Conservation (phyloP, 2,888 invertebrate genomes). For the Lasioglossum calceatum region DNA sequence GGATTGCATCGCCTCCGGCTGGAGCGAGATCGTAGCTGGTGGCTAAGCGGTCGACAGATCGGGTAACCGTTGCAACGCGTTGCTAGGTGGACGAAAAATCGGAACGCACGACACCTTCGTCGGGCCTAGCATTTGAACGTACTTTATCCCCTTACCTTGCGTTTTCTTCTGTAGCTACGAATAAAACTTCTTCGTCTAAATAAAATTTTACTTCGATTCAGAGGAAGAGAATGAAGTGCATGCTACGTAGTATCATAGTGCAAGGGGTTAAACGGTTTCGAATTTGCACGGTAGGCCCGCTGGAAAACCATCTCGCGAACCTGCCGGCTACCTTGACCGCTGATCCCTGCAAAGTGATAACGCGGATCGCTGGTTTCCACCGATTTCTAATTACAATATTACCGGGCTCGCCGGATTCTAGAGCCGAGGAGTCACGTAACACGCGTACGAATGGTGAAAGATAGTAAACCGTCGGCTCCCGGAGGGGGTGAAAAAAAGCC, state of each 20-base stretch:
- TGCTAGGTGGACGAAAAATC: conserved; percentile 17
- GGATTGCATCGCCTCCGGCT: conserved; percentile 35
- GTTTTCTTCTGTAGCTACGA: too few relatives aligned
- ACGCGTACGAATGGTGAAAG: conserved; percentile 31
- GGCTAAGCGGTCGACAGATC: conserved; percentile 35
- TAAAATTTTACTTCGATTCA: neutral
- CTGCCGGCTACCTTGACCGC: neutral
- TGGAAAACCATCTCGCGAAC: neutral
- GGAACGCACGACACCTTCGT: conserved; percentile 31
- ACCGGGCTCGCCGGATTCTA: neutral
- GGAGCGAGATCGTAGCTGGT: conserved; percentile 18
- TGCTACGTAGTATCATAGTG: neutral
- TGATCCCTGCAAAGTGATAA: conserved; percentile 46
- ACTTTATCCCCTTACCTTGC: neutral
- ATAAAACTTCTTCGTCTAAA: too few relatives aligned
- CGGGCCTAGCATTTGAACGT: conserved; percentile 6
- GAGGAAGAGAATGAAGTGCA: neutral
- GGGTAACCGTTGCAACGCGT: conserved; percentile 16
- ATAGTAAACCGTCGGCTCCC: conserved; percentile 37
- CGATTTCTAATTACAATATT: conserved; percentile 55
- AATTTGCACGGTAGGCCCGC: conserved; percentile 23
- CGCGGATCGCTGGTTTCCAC: conserved; percentile 22
- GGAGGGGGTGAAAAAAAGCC: conserved; percentile 6
- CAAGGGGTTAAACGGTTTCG: conserved; percentile 14
- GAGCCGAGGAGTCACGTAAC: conserved; percentile 45